phyloP scores from a whole-genome alignment of 2,888 invertebrate genomes.

The Dicranocentrus wangi region DNA sequence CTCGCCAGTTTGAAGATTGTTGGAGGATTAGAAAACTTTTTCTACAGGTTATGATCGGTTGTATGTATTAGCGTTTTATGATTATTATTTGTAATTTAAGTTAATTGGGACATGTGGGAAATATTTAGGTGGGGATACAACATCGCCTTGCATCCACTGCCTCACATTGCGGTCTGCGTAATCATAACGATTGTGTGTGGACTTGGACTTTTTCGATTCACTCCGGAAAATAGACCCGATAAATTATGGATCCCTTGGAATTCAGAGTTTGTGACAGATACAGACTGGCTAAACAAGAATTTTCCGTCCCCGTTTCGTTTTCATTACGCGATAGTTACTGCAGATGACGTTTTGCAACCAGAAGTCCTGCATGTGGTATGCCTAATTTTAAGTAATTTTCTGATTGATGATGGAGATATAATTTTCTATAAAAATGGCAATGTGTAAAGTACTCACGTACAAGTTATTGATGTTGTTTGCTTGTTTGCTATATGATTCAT shows the following conservation, averaged over 20 bases:
- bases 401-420: too few relatives aligned
- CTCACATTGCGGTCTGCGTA: slow-evolving; percentile 67
- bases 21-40: slow-evolving; percentile 66
- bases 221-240: slow-evolving; percentile 71
- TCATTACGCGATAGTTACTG: slow-evolving; percentile 73
- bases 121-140: slow-evolving; percentile 71
- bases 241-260: slow-evolving; percentile 74
- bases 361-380: slow-evolving; percentile 67
- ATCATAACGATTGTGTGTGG: slow-evolving; percentile 63
- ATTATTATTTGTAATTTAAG: too few relatives aligned
- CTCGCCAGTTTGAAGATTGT: slow-evolving; percentile 65
- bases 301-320: slow-evolving; percentile 73
- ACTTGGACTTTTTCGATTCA: slow-evolving; percentile 70
- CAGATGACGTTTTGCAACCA: slow-evolving; percentile 72
- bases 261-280: slow-evolving; percentile 73
- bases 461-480: too few relatives aligned
- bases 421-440: too few relatives aligned
- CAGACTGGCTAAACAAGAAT: slow-evolving; percentile 73
- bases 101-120: too few relatives aligned
- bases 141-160: slow-evolving; percentile 68
- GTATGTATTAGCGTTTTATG: too few relatives aligned
- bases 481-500: not conserved
- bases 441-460: too few relatives aligned
- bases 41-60: slow-evolving; percentile 64
- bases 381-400: too few relatives aligned